Evolutionary conservation across 2,797 vertebrate species (phyloP), one percentile per base, ranked within the genome.

Genomic region (Epinephelus coioides): DNA sequence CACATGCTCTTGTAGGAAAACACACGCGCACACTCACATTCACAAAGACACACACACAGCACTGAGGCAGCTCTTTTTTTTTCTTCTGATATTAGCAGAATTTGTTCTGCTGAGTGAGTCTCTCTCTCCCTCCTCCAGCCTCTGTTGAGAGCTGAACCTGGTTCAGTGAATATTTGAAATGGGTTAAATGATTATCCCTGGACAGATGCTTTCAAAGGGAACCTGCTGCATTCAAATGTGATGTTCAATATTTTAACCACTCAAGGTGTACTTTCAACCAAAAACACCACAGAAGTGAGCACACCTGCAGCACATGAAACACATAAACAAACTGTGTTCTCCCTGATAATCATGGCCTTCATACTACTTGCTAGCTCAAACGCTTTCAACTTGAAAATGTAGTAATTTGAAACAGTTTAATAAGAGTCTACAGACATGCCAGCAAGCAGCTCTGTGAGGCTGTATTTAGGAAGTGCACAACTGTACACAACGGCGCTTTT

Each of bases 61-160:
- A 88, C 10, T 53, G 71, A 85, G 78, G 77, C 74, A 64, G 81
- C 79, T 77, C 21, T 69, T 76, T 69, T 27, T 27, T 71, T 64
- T 59, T 34, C 68, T 34, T 71, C 71, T 78, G 78, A 89, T 90
- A 92, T 91, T 91, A 88, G 84, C 50, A 84, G 84, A 90, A 93
- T 94, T 90, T 87, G 91, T 93, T 91, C 89, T 87, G 89, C 91
- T 78, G 88, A 88, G 67, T 54, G 78, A 86, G 65, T 71, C 70
- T 70, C 72, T 61, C 38, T 21, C 75, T 17, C 50, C 57, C 76
- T 79, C 83, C 77, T 82, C 38, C 59, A 71, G 73, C 79, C 54
- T 74, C 83, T 86, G 87, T 62, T 17, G 69, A 81, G 77, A 90
- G 86, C 75, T 71, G 62, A 88, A 86, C 89, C 83, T 81, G 85